phyloP scores from a whole-genome alignment of 2,888 invertebrate genomes.

The Phengaris alcon region DNA sequence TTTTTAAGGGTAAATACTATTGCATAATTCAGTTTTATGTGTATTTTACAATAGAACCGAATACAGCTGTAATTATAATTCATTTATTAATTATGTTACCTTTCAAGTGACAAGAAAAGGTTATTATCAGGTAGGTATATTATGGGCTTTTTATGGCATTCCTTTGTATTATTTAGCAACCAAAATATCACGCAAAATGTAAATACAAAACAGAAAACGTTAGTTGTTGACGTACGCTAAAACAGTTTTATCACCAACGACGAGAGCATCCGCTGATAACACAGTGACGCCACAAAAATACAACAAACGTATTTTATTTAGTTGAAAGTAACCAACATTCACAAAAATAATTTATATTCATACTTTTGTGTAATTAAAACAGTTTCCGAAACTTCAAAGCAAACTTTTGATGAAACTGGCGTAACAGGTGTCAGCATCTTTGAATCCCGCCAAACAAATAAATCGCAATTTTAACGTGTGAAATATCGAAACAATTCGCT shows the following conservation, averaged over 20 bases:
- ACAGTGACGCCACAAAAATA: background rate
- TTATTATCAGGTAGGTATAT: no score
- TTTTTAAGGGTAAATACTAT: no score
- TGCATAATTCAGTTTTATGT: no score
- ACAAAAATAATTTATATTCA: background rate
- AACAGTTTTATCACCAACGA: constrained; percentile 13
- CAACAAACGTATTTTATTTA: background rate
- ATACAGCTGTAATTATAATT: no score
- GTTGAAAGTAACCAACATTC: background rate
- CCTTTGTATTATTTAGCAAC: no score
- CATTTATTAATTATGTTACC: no score
- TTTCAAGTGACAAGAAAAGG: no score
- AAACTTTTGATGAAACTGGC: background rate
- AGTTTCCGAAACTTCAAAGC: constrained; percentile 20
- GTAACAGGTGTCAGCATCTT: constrained; percentile 27
- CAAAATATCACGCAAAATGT: no score
- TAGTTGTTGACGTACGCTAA: background rate
- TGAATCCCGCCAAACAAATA: background rate
- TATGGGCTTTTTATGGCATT: no score
- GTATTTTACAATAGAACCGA: no score
- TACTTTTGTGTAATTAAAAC: background rate
- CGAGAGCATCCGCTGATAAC: constrained; percentile 20
- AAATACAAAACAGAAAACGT: background rate
- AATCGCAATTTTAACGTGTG: constrained; percentile 1
- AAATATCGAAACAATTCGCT: background rate